Base-by-base conservation (phyloP, 2,113 vertebrate genomes). In the Zosterops lateralis region DNA sequence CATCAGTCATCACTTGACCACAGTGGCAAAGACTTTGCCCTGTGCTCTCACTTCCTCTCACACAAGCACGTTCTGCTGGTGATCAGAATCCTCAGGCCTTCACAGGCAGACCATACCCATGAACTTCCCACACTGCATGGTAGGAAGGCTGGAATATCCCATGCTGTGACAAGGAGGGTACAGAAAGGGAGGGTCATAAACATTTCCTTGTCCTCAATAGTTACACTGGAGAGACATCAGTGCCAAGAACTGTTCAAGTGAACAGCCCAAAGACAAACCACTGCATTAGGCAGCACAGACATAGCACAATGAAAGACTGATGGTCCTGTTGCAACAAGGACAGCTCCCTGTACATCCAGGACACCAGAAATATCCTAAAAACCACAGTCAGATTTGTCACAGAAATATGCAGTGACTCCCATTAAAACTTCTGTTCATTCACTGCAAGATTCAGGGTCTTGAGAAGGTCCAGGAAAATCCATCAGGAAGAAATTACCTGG, bases 31-130 rank as follows among this genome's bases (percentile, higher is more conserved):
- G 8, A 51, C 9, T 21, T 29, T 51, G 5, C 21, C 19, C 36
- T 21, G 42, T 68, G 54, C 47, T 84, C 57, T 89, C 48, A 17
- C 6, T 50, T 91, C 14, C 40, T 36, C 31, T 80, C n/a, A 53
- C 3, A n/a, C 10, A 34, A n/a, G n/a, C 29, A 58, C 4, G 1
- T 71, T 51, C 38, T 72, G 53, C 40, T 26, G 32, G 20, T 40
- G 18, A 75, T 24, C 16, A 75, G 79, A 78, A 74, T 4, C n/a
- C 60, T 48, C n/a, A 44, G 15, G 21, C 36, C 84, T 73, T 73
- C 0, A 0, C 58, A 77, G 47, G 57, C 21, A 72, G 53, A 84
- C 9, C 21, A 7, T 6, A 14, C 6, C 4, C 4, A 12, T 9
- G 17, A 91, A 18, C 38, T 50, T 68, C 28, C 36, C 36, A 57